Evolutionary conservation across 1,140 invertebrate genomes (phyloP).

Genomic region (Bombus pyrosoma): DNA sequence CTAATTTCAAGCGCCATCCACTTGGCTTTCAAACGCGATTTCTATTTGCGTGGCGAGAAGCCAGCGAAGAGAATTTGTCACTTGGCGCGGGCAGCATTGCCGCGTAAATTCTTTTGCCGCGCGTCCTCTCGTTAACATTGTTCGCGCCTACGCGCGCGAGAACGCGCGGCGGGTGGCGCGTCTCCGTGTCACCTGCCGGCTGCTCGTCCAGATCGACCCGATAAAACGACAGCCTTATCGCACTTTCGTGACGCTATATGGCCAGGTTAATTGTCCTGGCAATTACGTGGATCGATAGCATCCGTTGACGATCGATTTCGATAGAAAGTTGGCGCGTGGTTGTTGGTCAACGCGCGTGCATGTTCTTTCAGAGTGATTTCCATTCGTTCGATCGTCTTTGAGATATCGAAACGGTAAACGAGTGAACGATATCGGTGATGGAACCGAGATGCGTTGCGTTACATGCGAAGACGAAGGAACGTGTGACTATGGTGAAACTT

Average conservation of each 20-base stretch:
- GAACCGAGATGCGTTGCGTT: neutral
- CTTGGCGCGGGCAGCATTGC: neutral
- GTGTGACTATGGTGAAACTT: neutral
- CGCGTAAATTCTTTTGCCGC: slow-evolving; percentile 48
- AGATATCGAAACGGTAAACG: neutral
- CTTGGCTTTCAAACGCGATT: neutral
- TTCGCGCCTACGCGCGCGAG: slow-evolving; percentile 43
- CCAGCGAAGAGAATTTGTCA: slow-evolving; percentile 49
- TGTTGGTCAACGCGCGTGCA: neutral
- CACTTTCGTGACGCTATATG: slow-evolving; percentile 18
- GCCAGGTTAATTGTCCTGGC: slow-evolving; percentile 41
- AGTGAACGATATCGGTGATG: neutral
- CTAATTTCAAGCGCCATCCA: neutral
- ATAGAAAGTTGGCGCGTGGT: neutral
- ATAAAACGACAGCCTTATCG: slow-evolving; percentile 62
- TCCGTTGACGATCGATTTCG: slow-evolving; percentile 14
- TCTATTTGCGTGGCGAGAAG: neutral
- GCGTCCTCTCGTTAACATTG: slow-evolving; percentile 54
- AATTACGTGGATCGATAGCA: slow-evolving; percentile 36
- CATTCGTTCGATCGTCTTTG: neutral
- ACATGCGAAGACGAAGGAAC: neutral
- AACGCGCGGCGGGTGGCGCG: slow-evolving; percentile 52
- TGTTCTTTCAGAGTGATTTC: neutral
- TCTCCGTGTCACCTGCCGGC: slow-evolving; percentile 37
- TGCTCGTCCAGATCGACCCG: slow-evolving; percentile 52